These are phyloP conservation scores for Rhinichthys osculus DNA, from an alignment of 2,797 vertebrate genomes.

Conservation along the genomic window DNA sequence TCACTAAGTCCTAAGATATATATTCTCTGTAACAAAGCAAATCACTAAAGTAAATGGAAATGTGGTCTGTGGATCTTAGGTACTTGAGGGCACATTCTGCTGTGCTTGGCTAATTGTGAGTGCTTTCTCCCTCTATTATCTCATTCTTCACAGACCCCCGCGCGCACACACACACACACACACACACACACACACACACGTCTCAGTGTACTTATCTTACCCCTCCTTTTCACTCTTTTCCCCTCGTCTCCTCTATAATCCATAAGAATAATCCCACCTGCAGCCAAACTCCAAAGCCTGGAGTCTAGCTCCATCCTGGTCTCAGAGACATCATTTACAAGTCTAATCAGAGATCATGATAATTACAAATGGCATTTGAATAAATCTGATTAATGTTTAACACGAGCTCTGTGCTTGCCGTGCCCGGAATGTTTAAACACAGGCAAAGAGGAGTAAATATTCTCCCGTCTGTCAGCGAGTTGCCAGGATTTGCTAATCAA, in stretches of 20 bases:
- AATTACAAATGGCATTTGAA: slow-evolving; percentile 67
- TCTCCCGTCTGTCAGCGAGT: slow-evolving; percentile 41
- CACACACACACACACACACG: neutral
- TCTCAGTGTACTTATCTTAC: slow-evolving; percentile 33
- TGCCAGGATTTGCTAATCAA: slow-evolving; percentile 29
- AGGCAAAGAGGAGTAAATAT: slow-evolving; percentile 46
- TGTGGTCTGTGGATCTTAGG: slow-evolving; percentile 15
- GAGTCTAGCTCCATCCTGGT: slow-evolving; percentile 61
- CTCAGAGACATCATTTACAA: slow-evolving; percentile 64
- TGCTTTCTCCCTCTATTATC: slow-evolving; percentile 45
- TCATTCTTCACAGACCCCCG: slow-evolving; percentile 22
- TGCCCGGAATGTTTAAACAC: slow-evolving; percentile 53
- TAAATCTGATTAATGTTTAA: slow-evolving; percentile 57
- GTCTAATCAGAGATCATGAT: slow-evolving; percentile 72
- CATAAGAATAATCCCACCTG: slow-evolving; percentile 56
- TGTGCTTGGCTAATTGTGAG: slow-evolving; percentile 17
- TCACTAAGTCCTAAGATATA: neutral
- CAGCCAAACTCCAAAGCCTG: slow-evolving; percentile 63
- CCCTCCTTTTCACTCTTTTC: slow-evolving; percentile 16
- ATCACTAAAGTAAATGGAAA: slow-evolving; percentile 51
- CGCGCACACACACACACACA: neutral
- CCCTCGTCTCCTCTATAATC: slow-evolving; percentile 36
- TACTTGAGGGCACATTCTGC: slow-evolving; percentile 45
- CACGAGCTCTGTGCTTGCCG: slow-evolving; percentile 39
- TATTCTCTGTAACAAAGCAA: slow-evolving; percentile 39